Percentiles rank a stretch among this genome's conserved stretches.
Conservation (phyloP, 2,888 invertebrate species). For the Diarsia mendica region DNA sequence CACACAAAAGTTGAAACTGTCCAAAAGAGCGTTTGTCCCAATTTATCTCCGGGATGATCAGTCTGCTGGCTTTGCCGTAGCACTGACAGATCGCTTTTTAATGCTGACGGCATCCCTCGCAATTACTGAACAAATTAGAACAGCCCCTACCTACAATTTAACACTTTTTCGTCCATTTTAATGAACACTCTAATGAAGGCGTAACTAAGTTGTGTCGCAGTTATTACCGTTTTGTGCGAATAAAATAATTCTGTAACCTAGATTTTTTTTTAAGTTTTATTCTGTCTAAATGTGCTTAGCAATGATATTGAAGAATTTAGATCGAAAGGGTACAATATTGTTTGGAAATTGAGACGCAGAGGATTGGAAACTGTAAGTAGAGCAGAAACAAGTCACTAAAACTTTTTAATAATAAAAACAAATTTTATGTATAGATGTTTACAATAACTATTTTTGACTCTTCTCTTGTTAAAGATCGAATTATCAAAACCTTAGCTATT, state of each 20-base stretch:
- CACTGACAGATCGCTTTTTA: conserved; percentile 64
- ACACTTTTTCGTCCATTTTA: conserved; percentile 63
- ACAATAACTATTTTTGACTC: background rate
- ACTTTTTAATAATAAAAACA: background rate
- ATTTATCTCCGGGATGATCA: conserved; percentile 63
- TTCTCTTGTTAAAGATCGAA: background rate
- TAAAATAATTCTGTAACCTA: conserved; percentile 38
- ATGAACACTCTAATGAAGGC: conserved; percentile 54
- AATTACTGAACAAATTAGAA: conserved; percentile 68
- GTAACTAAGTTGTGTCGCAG: conserved; percentile 27
- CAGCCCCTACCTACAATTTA: conserved; percentile 57
- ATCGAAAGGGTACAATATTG: background rate
- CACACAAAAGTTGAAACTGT: conserved; percentile 34
- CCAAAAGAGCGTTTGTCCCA: conserved; percentile 30
- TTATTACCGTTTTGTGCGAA: conserved; percentile 32
- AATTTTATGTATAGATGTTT: background rate
- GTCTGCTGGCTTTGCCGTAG: conserved; percentile 55
- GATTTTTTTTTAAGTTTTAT: conserved; percentile 14
- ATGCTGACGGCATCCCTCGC: conserved; percentile 64
- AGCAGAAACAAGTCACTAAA: background rate
- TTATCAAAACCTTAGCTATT: background rate
- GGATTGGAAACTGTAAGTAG: background rate
- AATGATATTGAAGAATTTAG: background rate
- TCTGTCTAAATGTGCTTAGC: conserved; percentile 1
- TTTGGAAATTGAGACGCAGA: background rate